A percentile compares a stretch with the other conserved stretches of the same genome.
Evolutionary conservation across 2,113 vertebrate species (phyloP).

Genomic region (Amblyornis subalaris): DNA sequence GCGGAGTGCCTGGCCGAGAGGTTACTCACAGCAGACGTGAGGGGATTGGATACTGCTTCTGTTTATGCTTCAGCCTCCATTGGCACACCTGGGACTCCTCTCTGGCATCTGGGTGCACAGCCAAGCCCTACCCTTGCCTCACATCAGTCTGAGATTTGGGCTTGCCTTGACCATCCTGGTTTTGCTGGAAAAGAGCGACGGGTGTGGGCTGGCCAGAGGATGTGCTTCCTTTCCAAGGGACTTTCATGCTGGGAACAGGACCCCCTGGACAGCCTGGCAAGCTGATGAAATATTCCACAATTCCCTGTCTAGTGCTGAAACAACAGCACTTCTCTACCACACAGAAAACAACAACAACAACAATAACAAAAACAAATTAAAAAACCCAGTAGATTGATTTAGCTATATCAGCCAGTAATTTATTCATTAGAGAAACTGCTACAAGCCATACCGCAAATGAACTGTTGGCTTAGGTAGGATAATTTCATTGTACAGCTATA

Average conservation of each 20-base stretch:
- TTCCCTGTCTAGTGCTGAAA: not conserved
- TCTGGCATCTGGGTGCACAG: not conserved
- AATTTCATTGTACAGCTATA: not conserved
- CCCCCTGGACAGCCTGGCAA: not conserved
- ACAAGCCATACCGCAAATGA: not conserved
- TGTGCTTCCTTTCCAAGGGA: not conserved
- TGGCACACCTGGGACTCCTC: accelerated
- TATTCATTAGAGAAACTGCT: not conserved
- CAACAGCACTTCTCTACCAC: not conserved
- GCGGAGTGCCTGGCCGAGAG: not conserved
- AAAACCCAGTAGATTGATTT: not conserved
- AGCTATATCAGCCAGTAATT: not conserved
- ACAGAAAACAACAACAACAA: not conserved
- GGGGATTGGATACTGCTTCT: not conserved
- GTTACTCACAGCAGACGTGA: accelerated
- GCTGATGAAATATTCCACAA: not conserved
- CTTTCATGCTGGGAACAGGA: not conserved
- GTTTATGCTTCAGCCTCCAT: not conserved
- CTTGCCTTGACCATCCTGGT: not conserved
- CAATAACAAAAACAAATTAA: not conserved
- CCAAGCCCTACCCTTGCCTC: not conserved
- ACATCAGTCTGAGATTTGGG: not conserved
- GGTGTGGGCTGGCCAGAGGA: accelerated
- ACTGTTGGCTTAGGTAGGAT: not conserved
- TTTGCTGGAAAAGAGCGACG: not conserved